phyloP scores from a whole-genome alignment of 2,888 invertebrate genomes.

The Dexiosoma caninum region DNA sequence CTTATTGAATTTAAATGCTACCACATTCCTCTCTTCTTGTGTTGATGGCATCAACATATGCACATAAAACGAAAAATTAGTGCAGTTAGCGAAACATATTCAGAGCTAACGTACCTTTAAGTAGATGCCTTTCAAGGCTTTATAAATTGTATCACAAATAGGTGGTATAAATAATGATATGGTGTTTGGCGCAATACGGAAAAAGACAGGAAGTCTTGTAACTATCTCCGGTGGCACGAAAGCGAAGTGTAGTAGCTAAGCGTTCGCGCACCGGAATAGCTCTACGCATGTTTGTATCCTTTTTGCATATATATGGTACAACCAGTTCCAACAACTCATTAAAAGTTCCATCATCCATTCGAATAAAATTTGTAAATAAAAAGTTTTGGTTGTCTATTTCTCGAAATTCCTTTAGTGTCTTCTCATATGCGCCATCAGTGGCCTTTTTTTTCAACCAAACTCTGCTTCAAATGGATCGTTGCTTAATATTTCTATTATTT shows the following conservation, averaged over 20 bases:
- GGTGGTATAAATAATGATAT: slow-evolving; percentile 6
- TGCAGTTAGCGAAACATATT: neutral
- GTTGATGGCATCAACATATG: too few relatives aligned
- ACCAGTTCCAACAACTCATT: too few relatives aligned
- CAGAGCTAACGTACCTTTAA: neutral
- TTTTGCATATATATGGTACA: too few relatives aligned
- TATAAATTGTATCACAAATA: too few relatives aligned
- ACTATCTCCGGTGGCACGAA: too few relatives aligned
- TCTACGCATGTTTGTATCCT: too few relatives aligned
- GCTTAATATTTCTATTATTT: neutral
- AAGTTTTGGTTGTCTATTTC: neutral
- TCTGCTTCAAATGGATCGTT: neutral
- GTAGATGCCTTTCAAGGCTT: neutral
- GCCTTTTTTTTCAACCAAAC: neutral
- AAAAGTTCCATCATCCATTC: neutral
- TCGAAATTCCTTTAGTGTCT: neutral
- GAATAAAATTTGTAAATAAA: neutral
- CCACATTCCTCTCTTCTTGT: too few relatives aligned
- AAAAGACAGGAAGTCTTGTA: too few relatives aligned
- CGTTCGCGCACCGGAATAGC: too few relatives aligned
- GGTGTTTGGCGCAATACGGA: slow-evolving; percentile 10
- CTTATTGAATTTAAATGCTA: neutral
- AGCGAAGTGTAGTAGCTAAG: too few relatives aligned
- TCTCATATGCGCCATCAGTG: neutral
- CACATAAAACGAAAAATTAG: too few relatives aligned